A percentile compares a stretch with the other conserved stretches of the same genome.
Evolutionary conservation across 1,140 invertebrate genomes (phyloP).

Genomic region (Tetramorium alpestre): DNA sequence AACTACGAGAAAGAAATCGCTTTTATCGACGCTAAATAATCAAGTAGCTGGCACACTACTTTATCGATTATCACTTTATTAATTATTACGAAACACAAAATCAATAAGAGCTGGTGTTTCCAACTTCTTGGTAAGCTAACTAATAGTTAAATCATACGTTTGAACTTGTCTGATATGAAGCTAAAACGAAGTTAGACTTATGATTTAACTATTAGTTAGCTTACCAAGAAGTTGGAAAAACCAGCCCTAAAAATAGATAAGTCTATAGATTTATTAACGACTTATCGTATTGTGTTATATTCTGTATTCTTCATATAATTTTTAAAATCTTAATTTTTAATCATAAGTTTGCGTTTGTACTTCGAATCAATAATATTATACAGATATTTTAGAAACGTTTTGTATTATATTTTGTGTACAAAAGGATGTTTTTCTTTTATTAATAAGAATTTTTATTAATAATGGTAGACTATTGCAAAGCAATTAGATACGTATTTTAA

Average conservation of each 20-base stretch:
- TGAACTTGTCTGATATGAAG: no score
- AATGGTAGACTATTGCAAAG: background rate
- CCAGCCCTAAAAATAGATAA: background rate
- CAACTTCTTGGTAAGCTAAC: no score
- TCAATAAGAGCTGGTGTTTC: no score
- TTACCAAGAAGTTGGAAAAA: background rate
- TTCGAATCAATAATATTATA: background rate
- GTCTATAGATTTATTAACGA: background rate
- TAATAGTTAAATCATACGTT: no score
- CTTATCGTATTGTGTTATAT: background rate
- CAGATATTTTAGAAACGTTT: background rate
- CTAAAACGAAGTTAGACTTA: no score
- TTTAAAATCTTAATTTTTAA: background rate
- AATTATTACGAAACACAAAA: no score
- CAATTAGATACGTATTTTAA: background rate
- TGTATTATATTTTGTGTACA: background rate
- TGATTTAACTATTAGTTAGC: no score
- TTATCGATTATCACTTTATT: background rate
- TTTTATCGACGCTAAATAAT: background rate
- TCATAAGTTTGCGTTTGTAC: background rate
- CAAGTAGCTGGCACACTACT: background rate
- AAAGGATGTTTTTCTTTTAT: background rate
- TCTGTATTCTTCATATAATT: background rate
- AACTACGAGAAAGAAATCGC: background rate
- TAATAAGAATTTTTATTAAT: background rate